These are phyloP conservation scores for Amazona vittata DNA, from an alignment of 2,113 vertebrate genomes.

Conservation along the genomic window DNA sequence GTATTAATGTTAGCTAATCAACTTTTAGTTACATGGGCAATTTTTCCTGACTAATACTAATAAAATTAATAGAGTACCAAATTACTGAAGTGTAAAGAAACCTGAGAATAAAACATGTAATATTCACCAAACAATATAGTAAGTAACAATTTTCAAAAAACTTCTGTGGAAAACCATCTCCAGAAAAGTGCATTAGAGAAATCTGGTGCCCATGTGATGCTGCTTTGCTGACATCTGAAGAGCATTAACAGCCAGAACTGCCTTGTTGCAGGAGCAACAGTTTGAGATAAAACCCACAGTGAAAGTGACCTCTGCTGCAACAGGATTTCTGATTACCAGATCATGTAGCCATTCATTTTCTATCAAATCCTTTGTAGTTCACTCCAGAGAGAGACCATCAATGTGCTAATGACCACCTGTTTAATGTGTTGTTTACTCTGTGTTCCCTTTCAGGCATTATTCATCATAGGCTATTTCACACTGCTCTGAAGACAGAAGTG, in stretches of 20 bases:
- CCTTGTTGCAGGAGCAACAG: not conserved
- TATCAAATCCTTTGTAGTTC: not conserved
- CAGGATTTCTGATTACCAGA: not conserved
- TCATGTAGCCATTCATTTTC: not conserved
- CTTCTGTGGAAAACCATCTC: not conserved
- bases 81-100: not conserved
- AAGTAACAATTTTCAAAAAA: not conserved
- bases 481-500: not conserved
- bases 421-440: not conserved
- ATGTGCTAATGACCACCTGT: not conserved
- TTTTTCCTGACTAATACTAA: not conserved
- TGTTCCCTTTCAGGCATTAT: not conserved
- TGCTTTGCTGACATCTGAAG: not conserved
- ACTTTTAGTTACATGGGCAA: not conserved
- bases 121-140: not conserved
- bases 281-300: not conserved
- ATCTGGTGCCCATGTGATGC: not conserved
- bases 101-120: not conserved
- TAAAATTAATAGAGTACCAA: not conserved
- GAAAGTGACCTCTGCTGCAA: not conserved
- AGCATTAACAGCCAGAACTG: not conserved
- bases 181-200: not conserved
- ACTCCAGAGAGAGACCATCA: not conserved
- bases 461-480: not conserved
- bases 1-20: not conserved